A percentile compares a stretch with the other conserved stretches of the same genome.
phyloP scores from a whole-genome alignment of 2,113 vertebrate species.

The Spermophilus dauricus region DNA sequence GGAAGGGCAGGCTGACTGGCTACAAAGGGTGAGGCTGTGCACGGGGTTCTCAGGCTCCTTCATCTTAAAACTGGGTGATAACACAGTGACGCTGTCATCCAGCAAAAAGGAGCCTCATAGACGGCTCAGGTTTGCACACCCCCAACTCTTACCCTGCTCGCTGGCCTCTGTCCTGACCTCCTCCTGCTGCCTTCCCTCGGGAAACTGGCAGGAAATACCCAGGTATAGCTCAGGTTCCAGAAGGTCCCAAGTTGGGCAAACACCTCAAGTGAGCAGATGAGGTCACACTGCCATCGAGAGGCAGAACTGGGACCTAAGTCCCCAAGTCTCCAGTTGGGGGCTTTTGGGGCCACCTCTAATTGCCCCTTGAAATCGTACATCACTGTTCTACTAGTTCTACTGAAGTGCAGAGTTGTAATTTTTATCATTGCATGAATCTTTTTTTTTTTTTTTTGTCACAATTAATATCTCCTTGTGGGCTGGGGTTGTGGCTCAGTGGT shows the following conservation, averaged over 20 bases:
- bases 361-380: neutral
- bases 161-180: neutral
- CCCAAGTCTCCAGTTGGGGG: neutral
- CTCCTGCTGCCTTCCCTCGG: neutral
- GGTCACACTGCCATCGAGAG: neutral
- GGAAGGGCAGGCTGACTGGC: neutral
- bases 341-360: neutral
- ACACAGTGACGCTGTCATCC: too few species aligned
- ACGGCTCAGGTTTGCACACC: neutral
- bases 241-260: neutral
- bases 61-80: neutral
- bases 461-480: neutral
- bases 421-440: neutral
- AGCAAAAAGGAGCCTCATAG: neutral
- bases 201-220: neutral
- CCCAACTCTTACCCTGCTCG: neutral
- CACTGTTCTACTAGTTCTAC: neutral
- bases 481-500: too few species aligned
- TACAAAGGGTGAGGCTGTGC: neutral
- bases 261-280: neutral
- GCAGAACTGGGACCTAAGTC: too few species aligned
- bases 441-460: neutral
- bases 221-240: neutral
- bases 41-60: neutral
- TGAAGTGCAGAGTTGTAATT: neutral